Conservation (phyloP, 2,888 invertebrate species). For the Drosophila atripex region DNA sequence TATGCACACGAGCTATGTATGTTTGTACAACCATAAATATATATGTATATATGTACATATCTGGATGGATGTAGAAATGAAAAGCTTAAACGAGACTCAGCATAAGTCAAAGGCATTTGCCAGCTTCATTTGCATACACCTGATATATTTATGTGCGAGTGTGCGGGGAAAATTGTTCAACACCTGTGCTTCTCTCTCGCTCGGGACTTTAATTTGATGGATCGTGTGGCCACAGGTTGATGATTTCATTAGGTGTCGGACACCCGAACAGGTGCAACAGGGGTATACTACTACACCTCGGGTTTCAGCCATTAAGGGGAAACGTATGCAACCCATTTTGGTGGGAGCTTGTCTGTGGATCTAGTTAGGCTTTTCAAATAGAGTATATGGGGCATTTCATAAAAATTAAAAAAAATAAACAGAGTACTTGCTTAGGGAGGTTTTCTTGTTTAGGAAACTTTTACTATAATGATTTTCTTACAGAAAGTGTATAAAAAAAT, state of each 20-base stretch:
- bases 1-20: slow-evolving; percentile 70
- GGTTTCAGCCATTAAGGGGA: slow-evolving; percentile 20
- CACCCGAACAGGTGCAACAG: slow-evolving; percentile 17
- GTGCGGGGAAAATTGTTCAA: slow-evolving; percentile 58
- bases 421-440: too few species aligned
- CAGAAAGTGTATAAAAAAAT: too few species aligned
- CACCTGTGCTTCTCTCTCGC: slow-evolving; percentile 51
- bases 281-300: not conserved
- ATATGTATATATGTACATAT: not conserved
- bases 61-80: not conserved
- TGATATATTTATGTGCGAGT: not conserved
- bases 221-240: slow-evolving; percentile 61
- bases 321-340: slow-evolving; percentile 18
- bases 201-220: slow-evolving; percentile 57
- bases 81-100: slow-evolving; percentile 48
- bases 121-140: slow-evolving; percentile 66
- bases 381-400: too few species aligned
- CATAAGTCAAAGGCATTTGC: slow-evolving; percentile 69
- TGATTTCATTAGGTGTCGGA: slow-evolving; percentile 60
- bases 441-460: too few species aligned
- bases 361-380: too few species aligned
- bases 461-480: too few species aligned
- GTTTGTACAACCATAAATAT: slow-evolving; percentile 15
- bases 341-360: not conserved
- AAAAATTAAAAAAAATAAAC: too few species aligned